Evolutionary conservation across 2,888 invertebrate species (phyloP), one percentile per base, ranked within the genome.

Genomic region (Exephanes ischioxanthus): DNA sequence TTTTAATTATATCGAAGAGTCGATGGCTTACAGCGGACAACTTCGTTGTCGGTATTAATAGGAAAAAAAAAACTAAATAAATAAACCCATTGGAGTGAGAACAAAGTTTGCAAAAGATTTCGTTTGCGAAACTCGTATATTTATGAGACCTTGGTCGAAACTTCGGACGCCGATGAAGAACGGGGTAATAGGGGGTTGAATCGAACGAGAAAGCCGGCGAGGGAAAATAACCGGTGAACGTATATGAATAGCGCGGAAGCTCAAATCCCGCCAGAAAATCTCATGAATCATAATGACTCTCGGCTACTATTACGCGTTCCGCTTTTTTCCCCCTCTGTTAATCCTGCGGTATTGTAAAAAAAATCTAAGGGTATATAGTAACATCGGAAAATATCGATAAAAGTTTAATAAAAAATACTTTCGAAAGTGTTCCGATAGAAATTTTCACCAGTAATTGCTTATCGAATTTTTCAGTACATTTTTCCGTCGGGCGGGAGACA

Each of bases 221-320:
- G 58, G 30, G 33, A 53, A 61, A 41, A 58, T 53, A 55, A 66
- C 53, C 71, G 58, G 66, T 58, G 55, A 75, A 80, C 58, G 70
- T 71, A 48, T 58, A 63, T 51, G 45, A 70, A 68, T 79, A 55
- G 45, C 51, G 4, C 26, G 68, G 45, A 70, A 55, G 16, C 58
- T 73, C 61, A 53, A 58, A 55, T 67, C 26, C 22, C 26, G 5
- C 51, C 22, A 55, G 37, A 73, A 84, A 61, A 84, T 75, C 75
- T 71, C 75, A 76, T 80, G 66, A 84, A 80, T 84, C 76, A 75
- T 76, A 84, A 80, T 71, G 68, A 70, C 63, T 71, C 80, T 41
- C 71, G 19, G 53, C 51, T n/a, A 67, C 66, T 37, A 53, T 79
- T 30, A 26, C 33, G 22, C 33, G 45, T 82, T 82, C 16, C 76